These are phyloP conservation scores for Mactra quadrangularis DNA, from an alignment of 1,140 invertebrate genomes.

Conservation along the genomic window DNA sequence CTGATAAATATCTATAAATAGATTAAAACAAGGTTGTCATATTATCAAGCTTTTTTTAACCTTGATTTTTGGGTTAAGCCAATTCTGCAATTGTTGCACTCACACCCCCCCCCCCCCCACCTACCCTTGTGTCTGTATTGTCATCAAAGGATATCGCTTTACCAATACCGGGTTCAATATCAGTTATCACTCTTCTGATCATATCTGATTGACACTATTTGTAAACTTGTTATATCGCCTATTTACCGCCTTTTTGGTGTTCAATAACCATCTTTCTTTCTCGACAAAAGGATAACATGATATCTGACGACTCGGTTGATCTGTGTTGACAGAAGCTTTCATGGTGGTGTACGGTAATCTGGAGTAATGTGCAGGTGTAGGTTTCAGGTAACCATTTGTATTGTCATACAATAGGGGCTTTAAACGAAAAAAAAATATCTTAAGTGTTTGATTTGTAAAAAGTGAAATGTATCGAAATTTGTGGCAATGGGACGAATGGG, in stretches of 20 bases:
- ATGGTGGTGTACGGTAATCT: constrained; percentile 28
- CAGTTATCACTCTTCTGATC: constrained; percentile 44
- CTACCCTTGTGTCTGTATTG: too few relatives aligned
- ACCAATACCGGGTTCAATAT: constrained; percentile 26
- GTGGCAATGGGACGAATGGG: too few relatives aligned
- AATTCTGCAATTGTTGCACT: constrained; percentile 45
- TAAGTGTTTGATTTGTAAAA: too few relatives aligned
- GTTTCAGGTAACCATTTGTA: constrained; percentile 31
- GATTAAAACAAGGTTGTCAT: not conserved
- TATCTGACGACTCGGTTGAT: constrained; percentile 39
- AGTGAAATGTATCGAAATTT: too few relatives aligned
- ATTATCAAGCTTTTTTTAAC: constrained; percentile 16
- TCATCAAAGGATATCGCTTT: constrained; percentile 31
- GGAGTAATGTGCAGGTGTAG: constrained; percentile 24
- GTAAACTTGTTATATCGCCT: constrained; percentile 36
- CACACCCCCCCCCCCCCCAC: not conserved
- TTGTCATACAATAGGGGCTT: constrained; percentile 5
- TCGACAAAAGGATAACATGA: constrained; percentile 53
- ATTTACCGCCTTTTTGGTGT: constrained; percentile 56
- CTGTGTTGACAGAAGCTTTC: constrained; percentile 39
- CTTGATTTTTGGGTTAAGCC: constrained; percentile 10
- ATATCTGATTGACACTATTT: constrained; percentile 53
- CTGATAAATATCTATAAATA: not conserved
- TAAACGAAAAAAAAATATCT: too few relatives aligned
- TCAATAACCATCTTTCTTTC: constrained; percentile 43